Base-by-base conservation (phyloP, 2,113 vertebrate genomes). In the Urocolius indicus region DNA sequence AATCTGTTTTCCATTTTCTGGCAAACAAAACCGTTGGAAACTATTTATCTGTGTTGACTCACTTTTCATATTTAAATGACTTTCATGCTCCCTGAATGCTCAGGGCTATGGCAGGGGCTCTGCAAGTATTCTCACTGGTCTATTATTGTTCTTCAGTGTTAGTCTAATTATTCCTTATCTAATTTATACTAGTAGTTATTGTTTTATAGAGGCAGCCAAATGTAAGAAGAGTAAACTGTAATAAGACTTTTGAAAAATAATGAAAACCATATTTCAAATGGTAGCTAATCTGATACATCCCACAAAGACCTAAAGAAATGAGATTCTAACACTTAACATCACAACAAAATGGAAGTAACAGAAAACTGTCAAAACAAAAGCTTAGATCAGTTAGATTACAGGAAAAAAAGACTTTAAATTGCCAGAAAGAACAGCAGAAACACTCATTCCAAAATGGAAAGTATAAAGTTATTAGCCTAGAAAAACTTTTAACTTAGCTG, bases 51-150 rank as follows among this genome's bases (percentile, higher is more conserved):
- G 1, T 7, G 5, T 43, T 12, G 2, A 43, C 22, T 27, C 8
- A 4, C 20, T 29, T 52, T 59, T 89, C 11, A 20, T 11, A 6
- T 4, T 10, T 26, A 45, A 4, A 43, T 1, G 0, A 29, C 13
- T n/a, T 0, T 27, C 78, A 63, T n/a, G 6, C 11, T 30, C n/a
- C 17, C 19, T 19, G 20, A 79, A 61, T 61, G 84, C 55, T 86
- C 49, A 55, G 17, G 32, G 32, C 26, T 72, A 43, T 5, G 7
- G 18, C 9, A 54, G 5, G 24, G 20, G 4, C 16, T 13, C 18
- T 34, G 38, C 10, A 68, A 89, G 24, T 20, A 46, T 51, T 67
- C 17, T 72, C 13, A 24, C 22, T 8, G 5, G 8, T 54, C 41
- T 48, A 5, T 6, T 16, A 30, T 3, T 27, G 14, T 21, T 67